Base-by-base conservation (phyloP, 30 jellyfish, hydroid and myxozoan species). In the Haliclystus octoradiatus region DNA sequence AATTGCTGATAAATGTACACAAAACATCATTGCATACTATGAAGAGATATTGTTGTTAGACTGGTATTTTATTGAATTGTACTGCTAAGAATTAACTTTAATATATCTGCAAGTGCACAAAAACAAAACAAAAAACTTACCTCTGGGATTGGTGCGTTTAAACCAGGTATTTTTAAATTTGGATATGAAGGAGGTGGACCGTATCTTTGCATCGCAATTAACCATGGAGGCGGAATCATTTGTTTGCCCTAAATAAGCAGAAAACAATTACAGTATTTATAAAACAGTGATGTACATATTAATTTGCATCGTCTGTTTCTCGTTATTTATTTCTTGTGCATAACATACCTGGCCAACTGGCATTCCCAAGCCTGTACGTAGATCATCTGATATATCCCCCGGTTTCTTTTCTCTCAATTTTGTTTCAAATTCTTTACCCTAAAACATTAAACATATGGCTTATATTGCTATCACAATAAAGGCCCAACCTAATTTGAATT, bases 111-210 rank as follows among this genome's bases (percentile, higher is more conserved):
- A n/a, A n/a, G n/a, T n/a, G n/a, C n/a, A n/a, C n/a, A 40, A 19
- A 40, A 19, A 19, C 9, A 40, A 5, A 19, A 19, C 57, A 40
- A 24, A 69, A 23, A 1, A 50, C 19, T 28, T 77, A 93, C 99
- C 82, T 93, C 99, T 33, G 99, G 99, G 66, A 93, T 84, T n/a
- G 95, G 93, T n/a, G 99, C 99, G 71, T 93, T 93, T 25, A 93
- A 80, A 34, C 99, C 99, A 52, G 97, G 94, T 3, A 93, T 93
- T 63, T 85, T 93, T 74, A 93, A 65, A 65, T 78, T 93, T 22
- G 99, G 99, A 49, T 93, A 93, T 1, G 99, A 93, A 7, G 99
- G 99, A 25, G 99, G 99, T 1, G 99, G 99, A n/a, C 99, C 99
- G 60, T 93, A 93, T 2, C 99, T 84, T 50, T 93, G 99, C 99